These are phyloP conservation scores for Chiroxiphia lanceolata DNA, from an alignment of 2,797 vertebrate genomes.

Conservation along the genomic window DNA sequence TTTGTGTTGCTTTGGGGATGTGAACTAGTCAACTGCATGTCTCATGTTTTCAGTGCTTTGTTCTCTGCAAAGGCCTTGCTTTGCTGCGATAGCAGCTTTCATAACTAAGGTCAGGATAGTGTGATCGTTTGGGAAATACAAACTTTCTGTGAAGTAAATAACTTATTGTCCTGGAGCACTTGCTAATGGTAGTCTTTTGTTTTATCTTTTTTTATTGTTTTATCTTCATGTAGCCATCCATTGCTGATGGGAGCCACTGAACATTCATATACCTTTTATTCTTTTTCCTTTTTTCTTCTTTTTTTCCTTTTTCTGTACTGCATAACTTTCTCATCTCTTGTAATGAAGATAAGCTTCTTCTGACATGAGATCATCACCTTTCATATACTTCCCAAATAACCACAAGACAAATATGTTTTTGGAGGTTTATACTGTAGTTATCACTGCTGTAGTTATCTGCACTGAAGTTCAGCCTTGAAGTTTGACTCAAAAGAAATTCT, in stretches of 20 bases:
- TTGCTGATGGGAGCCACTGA: background rate
- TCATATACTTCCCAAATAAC: background rate
- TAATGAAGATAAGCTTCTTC: background rate
- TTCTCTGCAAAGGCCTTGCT: background rate
- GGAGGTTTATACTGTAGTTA: background rate
- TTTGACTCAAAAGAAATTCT: background rate
- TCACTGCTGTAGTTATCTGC: background rate
- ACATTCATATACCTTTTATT: background rate
- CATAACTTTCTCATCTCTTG: background rate
- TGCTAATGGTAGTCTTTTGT: background rate
- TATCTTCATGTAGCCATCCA: background rate
- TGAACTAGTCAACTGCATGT: background rate
- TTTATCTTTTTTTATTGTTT: background rate
- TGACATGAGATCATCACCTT: background rate
- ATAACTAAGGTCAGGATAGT: background rate
- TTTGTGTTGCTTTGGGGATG: background rate
- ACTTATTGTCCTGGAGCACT: background rate
- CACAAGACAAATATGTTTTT: background rate
- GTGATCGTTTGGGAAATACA: background rate
- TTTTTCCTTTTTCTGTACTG: background rate
- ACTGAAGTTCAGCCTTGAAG: background rate
- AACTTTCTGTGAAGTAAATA: background rate
- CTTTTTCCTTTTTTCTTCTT: background rate
- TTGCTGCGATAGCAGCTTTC: background rate
- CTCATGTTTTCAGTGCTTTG: fast-evolving